phyloP scores from a whole-genome alignment of 1,140 invertebrate genomes.

The Melanaphis sacchari region DNA sequence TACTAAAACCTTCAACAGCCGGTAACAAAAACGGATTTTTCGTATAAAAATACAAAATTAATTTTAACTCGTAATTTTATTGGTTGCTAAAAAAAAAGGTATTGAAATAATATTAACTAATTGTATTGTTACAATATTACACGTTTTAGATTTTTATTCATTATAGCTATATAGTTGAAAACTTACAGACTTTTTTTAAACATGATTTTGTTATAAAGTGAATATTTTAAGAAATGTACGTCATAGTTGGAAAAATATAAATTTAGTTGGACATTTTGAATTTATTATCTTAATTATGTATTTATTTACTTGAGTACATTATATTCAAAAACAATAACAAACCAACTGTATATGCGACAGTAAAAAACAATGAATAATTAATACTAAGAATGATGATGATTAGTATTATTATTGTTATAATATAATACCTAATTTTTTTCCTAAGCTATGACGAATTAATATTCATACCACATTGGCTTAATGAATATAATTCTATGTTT shows the following conservation, averaged over 20 bases:
- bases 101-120: background rate
- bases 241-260: background rate
- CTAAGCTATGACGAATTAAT: background rate
- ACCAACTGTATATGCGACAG: background rate
- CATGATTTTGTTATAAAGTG: background rate
- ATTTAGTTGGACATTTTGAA: background rate
- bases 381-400: background rate
- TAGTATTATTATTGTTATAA: background rate
- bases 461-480: background rate
- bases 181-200: background rate
- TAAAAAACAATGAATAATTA: constrained; percentile 10
- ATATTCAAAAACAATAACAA: background rate
- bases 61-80: background rate
- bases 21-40: background rate
- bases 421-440: background rate
- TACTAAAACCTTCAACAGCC: background rate
- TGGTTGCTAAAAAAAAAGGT: background rate
- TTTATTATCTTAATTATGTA: background rate
- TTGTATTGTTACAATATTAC: background rate
- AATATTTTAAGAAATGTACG: background rate
- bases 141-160: background rate
- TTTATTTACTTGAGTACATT: background rate
- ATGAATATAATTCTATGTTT: background rate
- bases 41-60: background rate
- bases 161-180: background rate